Evolutionary conservation across 2,797 vertebrate genomes (phyloP).

Genomic region (Falco naumanni): DNA sequence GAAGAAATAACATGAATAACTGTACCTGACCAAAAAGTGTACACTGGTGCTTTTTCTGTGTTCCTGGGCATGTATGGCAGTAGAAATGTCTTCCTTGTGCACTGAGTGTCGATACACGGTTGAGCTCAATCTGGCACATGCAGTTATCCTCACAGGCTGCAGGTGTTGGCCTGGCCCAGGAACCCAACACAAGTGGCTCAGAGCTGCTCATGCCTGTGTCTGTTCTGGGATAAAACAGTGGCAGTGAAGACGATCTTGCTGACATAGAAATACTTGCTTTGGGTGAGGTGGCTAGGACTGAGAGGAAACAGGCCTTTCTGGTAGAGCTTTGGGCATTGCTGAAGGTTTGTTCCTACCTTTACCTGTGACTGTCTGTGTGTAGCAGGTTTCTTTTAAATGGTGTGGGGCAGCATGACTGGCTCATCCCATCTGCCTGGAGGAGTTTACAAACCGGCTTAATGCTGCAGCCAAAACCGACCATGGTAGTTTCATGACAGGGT

Average conservation of each 20-base stretch:
- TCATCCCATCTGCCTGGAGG: background rate
- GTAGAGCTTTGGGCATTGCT: background rate
- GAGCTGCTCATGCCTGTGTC: background rate
- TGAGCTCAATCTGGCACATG: background rate
- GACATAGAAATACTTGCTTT: background rate
- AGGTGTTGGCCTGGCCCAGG: accelerated
- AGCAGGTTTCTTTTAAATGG: background rate
- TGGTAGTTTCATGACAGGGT: background rate
- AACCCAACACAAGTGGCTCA: background rate
- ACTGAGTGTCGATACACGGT: accelerated
- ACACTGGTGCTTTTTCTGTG: background rate
- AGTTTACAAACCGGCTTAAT: background rate
- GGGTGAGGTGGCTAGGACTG: background rate
- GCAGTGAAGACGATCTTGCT: background rate
- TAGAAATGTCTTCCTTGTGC: background rate
- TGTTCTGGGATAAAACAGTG: background rate
- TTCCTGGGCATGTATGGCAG: background rate
- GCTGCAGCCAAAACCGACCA: background rate
- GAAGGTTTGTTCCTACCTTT: background rate
- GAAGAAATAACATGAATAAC: background rate
- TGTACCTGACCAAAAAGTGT: background rate
- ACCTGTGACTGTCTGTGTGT: background rate
- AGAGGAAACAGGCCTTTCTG: background rate
- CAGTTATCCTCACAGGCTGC: background rate
- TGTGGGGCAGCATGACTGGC: accelerated